Base-by-base conservation (phyloP, 2,888 invertebrate species). In the Lutraria lutraria region DNA sequence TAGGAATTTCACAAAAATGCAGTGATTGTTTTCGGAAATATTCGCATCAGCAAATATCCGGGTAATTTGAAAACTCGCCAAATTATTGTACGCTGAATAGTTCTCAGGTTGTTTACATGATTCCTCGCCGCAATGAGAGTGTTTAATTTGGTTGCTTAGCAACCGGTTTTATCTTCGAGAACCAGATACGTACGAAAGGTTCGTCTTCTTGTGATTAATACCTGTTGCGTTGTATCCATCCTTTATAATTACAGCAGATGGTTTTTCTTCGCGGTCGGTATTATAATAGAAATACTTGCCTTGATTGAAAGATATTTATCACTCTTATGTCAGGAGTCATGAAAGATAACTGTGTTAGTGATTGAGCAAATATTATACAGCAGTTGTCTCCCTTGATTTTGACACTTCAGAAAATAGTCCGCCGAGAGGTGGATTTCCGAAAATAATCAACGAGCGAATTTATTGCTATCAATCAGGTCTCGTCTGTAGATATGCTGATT, bases 111-210 rank as follows among this genome's bases (percentile, higher is more conserved):
- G 87, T 88, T 88, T 88, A 83, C 87, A 84, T 29, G 87, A 83
- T 56, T 43, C 29, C 56, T 63, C n/a, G 13, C 83, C 25, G 83
- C 80, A 83, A 60, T 25, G 80, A 76, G 83, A 79, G 87, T 88
- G 54, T 83, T 60, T 83, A 85, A 88, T 85, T 81, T 19, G 43
- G 88, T 88, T 88, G 85, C 88, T 76, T 34, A 56, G 88, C 84
- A 85, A 88, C 88, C 34, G 83, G n/a, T 83, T 79, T 84, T 84
- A 83, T 83, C 76, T 87, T 4, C 6, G 54, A 83, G 83, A 25
- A 29, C 21, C 54, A 31, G 84, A 31, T 80, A 76, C 43, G 80
- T 83, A 60, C 34, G 52, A 53, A 80, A 72, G 54, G 83, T 63
- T 43, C 79, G 80, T 84, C 83, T 79, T 80, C 16, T 83, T 60